Conservation (phyloP, 2,888 invertebrate genomes). For the Caenorhabditis sulstoni region DNA sequence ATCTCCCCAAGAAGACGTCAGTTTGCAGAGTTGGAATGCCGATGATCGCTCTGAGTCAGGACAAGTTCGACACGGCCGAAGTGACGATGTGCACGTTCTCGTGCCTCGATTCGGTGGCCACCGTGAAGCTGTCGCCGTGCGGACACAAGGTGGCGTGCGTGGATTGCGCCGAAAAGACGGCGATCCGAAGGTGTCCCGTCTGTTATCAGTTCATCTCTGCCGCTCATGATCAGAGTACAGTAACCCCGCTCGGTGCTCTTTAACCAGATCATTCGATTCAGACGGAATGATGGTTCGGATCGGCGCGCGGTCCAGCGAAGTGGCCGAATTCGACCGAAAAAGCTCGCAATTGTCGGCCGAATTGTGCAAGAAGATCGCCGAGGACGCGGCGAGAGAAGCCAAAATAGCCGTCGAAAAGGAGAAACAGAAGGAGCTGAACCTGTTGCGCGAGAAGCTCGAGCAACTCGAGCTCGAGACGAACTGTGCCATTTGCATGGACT, state of each 20-base stretch:
- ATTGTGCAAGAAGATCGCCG: conserved; percentile 48
- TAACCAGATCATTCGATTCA: too few relatives aligned
- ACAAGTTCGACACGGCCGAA: conserved; percentile 61
- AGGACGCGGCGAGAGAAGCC: conserved; percentile 62
- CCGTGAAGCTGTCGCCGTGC: conserved; percentile 69
- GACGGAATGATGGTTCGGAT: conserved; percentile 54
- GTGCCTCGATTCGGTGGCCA: conserved; percentile 67
- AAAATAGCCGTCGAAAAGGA: conserved; percentile 63
- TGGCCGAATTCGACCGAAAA: conserved; percentile 24
- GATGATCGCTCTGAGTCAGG: conserved; percentile 45
- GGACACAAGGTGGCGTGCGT: conserved; percentile 70
- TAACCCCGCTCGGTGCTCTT: too few relatives aligned
- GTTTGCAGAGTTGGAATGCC: conserved; percentile 55
- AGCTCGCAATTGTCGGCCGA: conserved; percentile 32
- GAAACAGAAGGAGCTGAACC: conserved; percentile 62
- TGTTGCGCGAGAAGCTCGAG: conserved; percentile 56
- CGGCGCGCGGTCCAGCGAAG: conserved; percentile 33
- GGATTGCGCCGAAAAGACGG: conserved; percentile 61
- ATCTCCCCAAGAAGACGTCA: too few relatives aligned
- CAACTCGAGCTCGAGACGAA: conserved; percentile 65
- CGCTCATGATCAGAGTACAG: conserved; percentile 43
- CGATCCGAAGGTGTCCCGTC: conserved; percentile 63
- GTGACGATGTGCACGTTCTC: conserved; percentile 71
- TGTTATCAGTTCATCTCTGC: conserved; percentile 59
- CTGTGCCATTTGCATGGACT: conserved; percentile 67